A percentile compares a stretch with the other conserved stretches of the same genome.
These are phyloP conservation scores for Pemphredon lugubris DNA, from an alignment of 2,888 invertebrate genomes.

Conservation along the genomic window DNA sequence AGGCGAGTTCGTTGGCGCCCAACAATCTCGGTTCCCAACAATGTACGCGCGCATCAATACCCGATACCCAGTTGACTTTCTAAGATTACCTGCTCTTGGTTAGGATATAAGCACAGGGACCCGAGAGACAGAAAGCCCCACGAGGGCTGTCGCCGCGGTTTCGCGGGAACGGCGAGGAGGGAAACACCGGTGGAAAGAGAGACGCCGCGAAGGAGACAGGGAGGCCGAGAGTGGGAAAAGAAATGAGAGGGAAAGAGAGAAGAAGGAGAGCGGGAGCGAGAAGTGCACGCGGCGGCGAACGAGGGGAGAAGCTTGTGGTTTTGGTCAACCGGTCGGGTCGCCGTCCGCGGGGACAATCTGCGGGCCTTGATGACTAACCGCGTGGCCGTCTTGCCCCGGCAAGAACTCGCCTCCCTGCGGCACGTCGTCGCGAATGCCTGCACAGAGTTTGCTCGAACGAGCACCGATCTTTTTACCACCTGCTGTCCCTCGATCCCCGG, in stretches of 20 bases:
- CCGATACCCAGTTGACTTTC: constrained; percentile 58
- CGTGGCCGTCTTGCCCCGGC: constrained; percentile 71
- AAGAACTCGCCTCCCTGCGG: constrained; percentile 71
- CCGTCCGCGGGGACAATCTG: constrained; percentile 69
- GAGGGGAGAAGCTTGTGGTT: constrained; percentile 66
- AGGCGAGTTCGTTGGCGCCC: no score
- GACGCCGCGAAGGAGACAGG: background rate
- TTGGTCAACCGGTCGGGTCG: constrained; percentile 72
- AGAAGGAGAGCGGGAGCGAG: background rate
- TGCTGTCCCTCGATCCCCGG: constrained; percentile 62
- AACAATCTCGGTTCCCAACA: no score
- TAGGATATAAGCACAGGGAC: constrained; percentile 8
- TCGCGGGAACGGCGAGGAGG: constrained; percentile 3
- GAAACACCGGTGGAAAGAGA: no score
- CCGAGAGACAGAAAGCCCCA: no score
- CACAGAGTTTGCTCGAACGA: constrained; percentile 64
- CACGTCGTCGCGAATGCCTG: constrained; percentile 71
- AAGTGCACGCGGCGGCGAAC: constrained; percentile 35
- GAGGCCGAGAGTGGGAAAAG: background rate
- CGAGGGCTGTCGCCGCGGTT: no score
- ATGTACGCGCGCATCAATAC: constrained; percentile 47
- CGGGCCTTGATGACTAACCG: constrained; percentile 75
- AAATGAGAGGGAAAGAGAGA: background rate
- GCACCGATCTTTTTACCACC: constrained; percentile 73
- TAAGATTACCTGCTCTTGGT: constrained; percentile 56